These are phyloP conservation scores for Otolemur crassicaudatus DNA, from an alignment of 2,797 vertebrate species.

Conservation along the genomic window DNA sequence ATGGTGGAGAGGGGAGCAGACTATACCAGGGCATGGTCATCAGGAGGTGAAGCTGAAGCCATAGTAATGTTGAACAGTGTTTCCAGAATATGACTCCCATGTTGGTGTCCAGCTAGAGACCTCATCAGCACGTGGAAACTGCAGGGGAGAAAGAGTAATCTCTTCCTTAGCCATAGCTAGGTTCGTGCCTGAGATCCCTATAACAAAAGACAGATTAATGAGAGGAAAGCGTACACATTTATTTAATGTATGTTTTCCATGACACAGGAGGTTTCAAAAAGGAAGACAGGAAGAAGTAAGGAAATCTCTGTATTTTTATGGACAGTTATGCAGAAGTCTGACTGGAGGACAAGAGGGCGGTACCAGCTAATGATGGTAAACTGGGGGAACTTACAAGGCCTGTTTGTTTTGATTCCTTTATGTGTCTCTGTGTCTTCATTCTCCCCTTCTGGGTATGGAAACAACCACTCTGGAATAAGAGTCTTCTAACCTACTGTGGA, in stretches of 20 bases:
- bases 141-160: neutral
- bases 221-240: neutral
- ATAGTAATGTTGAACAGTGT: neutral
- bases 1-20: rapidly evolving
- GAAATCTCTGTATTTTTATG: neutral
- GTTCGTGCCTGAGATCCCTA: neutral
- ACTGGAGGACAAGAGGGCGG: neutral
- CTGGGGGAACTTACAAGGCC: neutral
- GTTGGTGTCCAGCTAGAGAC: neutral
- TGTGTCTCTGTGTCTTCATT: neutral
- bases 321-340: neutral
- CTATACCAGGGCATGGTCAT: neutral
- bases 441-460: neutral
- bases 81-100: neutral
- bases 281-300: neutral
- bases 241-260: neutral
- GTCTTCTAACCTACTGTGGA: neutral
- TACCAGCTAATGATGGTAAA: neutral
- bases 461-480: neutral
- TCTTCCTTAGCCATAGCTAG: neutral
- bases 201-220: neutral
- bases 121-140: neutral
- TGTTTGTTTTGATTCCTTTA: neutral
- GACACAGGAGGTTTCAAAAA: neutral
- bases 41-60: neutral